These are phyloP conservation scores for Alaudala cheleensis DNA, from an alignment of 2,113 vertebrate species.

Conservation along the genomic window DNA sequence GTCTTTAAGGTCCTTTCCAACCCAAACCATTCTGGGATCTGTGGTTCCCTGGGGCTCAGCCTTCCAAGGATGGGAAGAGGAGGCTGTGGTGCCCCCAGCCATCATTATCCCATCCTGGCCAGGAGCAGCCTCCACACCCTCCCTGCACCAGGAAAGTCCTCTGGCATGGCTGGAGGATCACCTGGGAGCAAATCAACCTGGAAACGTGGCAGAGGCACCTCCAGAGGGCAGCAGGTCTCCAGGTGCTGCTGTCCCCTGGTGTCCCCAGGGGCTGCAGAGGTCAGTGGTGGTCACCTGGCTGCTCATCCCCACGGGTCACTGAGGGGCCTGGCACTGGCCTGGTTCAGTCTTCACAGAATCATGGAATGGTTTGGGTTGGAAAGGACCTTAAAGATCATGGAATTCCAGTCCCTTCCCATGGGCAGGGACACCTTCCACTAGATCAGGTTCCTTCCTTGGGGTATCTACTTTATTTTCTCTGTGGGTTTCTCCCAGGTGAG, in stretches of 20 bases:
- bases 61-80: background rate
- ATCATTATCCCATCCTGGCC: background rate
- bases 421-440: background rate
- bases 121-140: background rate
- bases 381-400: background rate
- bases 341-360: background rate
- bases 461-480: background rate
- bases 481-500: background rate
- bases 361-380: background rate
- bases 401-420: background rate
- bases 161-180: background rate
- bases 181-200: background rate
- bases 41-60: background rate
- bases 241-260: background rate
- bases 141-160: background rate
- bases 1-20: rapidly evolving
- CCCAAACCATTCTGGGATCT: background rate
- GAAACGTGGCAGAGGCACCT: background rate
- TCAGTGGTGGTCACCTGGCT: background rate
- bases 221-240: conserved; percentile 52
- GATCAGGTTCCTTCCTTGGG: background rate
- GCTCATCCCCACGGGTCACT: background rate
- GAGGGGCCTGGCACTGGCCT: background rate
- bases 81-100: background rate
- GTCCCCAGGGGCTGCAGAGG: background rate